phyloP scores from a whole-genome alignment of 2,888 invertebrate genomes.

The Agonopterix subpropinquella region DNA sequence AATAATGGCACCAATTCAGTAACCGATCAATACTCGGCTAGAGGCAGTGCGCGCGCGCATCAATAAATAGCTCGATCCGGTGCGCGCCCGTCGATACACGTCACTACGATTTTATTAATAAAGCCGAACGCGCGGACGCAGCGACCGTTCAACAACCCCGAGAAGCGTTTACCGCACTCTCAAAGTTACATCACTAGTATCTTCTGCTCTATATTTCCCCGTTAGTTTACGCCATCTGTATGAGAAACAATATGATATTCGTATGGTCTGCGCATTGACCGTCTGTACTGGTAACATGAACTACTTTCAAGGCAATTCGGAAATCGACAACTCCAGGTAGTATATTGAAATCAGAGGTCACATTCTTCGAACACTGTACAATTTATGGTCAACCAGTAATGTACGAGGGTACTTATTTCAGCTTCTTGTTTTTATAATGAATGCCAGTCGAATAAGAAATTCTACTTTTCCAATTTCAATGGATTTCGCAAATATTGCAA shows the following conservation, averaged over 20 bases:
- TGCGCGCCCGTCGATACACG: conserved; percentile 61
- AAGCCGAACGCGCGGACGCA: conserved; percentile 48
- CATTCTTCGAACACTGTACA: too few relatives aligned
- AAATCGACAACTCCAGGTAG: too few relatives aligned
- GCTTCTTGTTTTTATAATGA: too few relatives aligned
- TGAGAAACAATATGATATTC: too few relatives aligned
- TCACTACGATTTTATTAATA: conserved; percentile 71
- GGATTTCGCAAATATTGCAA: neutral
- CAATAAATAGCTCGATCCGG: conserved; percentile 63
- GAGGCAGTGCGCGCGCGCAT: conserved; percentile 48
- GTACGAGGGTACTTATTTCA: too few relatives aligned
- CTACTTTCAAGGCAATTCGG: too few relatives aligned
- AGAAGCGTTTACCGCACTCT: conserved; percentile 40
- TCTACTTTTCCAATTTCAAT: too few relatives aligned
- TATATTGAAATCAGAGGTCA: too few relatives aligned
- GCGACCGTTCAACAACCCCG: conserved; percentile 61
- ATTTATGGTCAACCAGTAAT: too few relatives aligned
- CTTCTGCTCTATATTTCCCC: conserved; percentile 30
- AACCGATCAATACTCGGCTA: conserved; percentile 38
- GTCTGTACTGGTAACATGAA: too few relatives aligned
- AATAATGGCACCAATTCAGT: conserved; percentile 10
- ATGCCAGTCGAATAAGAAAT: too few relatives aligned
- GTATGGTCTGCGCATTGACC: too few relatives aligned
- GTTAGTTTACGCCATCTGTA: conserved; percentile 7
- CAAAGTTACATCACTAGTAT: conserved; percentile 46